Percentiles rank a stretch among this genome's conserved stretches.
Conservation (phyloP, 2,888 invertebrate genomes). For the Oligia strigilis region DNA sequence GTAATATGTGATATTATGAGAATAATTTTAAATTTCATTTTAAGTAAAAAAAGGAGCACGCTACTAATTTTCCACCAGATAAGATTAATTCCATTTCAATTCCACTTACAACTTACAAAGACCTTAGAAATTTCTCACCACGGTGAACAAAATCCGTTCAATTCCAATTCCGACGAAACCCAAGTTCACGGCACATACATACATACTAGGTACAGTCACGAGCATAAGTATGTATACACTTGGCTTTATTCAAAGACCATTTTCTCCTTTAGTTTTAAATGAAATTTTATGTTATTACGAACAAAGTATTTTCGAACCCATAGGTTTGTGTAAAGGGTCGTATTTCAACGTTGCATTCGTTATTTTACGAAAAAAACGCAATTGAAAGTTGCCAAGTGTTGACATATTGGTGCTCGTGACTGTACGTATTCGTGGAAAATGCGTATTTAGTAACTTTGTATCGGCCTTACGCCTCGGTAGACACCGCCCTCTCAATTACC, state of each 20-base stretch:
- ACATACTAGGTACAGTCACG: conserved; percentile 16
- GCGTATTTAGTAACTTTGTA: conserved; percentile 35
- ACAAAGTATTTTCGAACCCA: too few species aligned
- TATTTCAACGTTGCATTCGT: too few species aligned
- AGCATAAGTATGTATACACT: too few species aligned
- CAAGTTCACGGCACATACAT: conserved; percentile 6
- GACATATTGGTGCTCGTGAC: too few species aligned
- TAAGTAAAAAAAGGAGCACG: too few species aligned
- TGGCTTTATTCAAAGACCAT: too few species aligned
- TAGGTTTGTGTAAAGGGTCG: too few species aligned
- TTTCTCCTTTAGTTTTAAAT: too few species aligned
- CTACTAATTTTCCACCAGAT: background rate
- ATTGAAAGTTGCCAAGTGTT: too few species aligned
- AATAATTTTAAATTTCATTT: background rate
- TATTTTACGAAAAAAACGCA: too few species aligned
- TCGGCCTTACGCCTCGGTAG: conserved; percentile 16
- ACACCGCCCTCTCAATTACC: conserved; percentile 43
- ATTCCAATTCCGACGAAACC: conserved; percentile 3
- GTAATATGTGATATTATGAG: background rate
- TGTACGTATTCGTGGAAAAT: conserved; percentile 32
- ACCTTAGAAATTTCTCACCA: background rate
- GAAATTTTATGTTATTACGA: too few species aligned
- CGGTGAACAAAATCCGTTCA: conserved; percentile 8
- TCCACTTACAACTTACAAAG: background rate
- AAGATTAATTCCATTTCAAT: background rate